Evolutionary conservation across 2,888 invertebrate species (phyloP), one percentile per base, ranked within the genome.

Genomic region (Dasysyrphus tricinctus): DNA sequence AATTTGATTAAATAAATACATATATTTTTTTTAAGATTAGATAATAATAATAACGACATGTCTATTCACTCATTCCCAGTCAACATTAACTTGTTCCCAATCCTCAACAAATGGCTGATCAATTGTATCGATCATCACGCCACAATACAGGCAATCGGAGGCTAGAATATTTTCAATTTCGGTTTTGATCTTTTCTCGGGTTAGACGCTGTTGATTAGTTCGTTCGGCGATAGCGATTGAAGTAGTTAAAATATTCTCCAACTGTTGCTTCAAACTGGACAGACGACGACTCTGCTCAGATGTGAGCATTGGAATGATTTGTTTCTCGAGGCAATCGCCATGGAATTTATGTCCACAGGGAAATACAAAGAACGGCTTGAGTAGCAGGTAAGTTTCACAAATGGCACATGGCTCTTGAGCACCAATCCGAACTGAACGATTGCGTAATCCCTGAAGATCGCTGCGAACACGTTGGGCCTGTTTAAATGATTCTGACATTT

Each of bases 291-390:
- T 90, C 49, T 89, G 89, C 9, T 92, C 92, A 1, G 90, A 93
- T 84, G 91, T 92, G 80, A 92, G 93, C 91, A 91, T 88, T 11
- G 92, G 91, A 5, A 95, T 93, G 11, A 97, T 94, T 91, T 97
- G 96, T 12, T 95, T 94, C 56, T 96, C 94, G 69, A 99, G 94
- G 91, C 99, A 99, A 93, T 99, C 98, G 61, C 95, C 95, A 93
- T 99, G 99, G 93, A 98, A 98, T 92, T 96, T 96, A 93, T 99
- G 99, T 4, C 96, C 95, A 93, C 99, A 99, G 0, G 98, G 97
- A 93, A 99, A 99, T 89, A 98, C 94, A 91, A 98, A 99, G 93
- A 99, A 99, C 1, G 98, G 96, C 47, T 97, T 94, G 73, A 97
- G 94, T 89, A 98, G 93, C 74, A 99, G 93, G 78, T 96, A 96